phyloP scores from a whole-genome alignment of 2,888 invertebrate genomes.

The Zeuzera pyrina region DNA sequence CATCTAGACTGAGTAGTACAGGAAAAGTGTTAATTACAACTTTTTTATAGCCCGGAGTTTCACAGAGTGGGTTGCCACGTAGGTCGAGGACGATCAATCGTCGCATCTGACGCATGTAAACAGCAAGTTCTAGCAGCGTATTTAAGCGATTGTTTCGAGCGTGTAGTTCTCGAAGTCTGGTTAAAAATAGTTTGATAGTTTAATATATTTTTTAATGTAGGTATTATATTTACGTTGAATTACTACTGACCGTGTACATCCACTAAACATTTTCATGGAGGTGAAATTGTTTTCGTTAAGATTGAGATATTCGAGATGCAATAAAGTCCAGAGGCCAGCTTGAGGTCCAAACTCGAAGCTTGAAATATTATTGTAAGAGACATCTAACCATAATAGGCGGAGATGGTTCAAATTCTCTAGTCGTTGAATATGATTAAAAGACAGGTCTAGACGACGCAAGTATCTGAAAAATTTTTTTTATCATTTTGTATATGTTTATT shows the following conservation, averaged over 20 bases:
- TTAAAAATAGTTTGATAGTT: background rate
- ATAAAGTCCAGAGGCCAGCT: conserved; percentile 62
- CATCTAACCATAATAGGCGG: conserved; percentile 64
- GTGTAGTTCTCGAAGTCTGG: conserved; percentile 47
- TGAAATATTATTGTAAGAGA: conserved; percentile 71
- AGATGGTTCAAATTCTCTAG: conserved; percentile 72
- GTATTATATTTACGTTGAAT: too few relatives aligned
- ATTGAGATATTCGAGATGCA: conserved; percentile 65
- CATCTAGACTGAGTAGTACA: conserved; percentile 40
- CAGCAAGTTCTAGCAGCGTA: conserved; percentile 47
- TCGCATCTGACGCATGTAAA: conserved; percentile 50
- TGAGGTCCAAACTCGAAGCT: conserved; percentile 47
- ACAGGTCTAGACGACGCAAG: conserved; percentile 71
- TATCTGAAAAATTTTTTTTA: conserved; percentile 47
- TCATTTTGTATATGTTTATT: background rate
- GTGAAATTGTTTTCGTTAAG: conserved; percentile 68
- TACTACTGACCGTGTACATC: conserved; percentile 58
- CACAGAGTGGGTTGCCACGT: conserved; percentile 52
- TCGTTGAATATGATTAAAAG: conserved; percentile 71
- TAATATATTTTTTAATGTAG: too few relatives aligned
- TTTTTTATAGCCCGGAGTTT: conserved; percentile 40
- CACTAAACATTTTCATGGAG: conserved; percentile 66
- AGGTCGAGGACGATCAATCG: conserved; percentile 44
- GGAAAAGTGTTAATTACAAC: conserved; percentile 52
- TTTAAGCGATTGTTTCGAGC: conserved; percentile 47